These are phyloP conservation scores for Auanema sp. DNA, from an alignment of 2,888 invertebrate genomes.

Conservation along the genomic window DNA sequence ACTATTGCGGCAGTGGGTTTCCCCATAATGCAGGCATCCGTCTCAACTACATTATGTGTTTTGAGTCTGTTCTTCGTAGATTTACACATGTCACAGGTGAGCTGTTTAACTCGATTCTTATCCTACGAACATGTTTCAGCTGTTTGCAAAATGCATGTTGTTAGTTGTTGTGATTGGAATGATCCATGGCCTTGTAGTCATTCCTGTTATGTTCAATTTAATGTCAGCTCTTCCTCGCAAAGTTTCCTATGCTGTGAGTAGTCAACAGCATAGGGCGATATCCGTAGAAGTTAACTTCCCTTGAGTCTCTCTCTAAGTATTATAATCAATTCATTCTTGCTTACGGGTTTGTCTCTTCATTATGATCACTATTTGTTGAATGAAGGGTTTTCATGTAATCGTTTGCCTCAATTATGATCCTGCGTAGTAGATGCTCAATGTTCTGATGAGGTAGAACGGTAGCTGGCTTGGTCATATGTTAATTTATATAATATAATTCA, in stretches of 20 bases:
- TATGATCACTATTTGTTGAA: too few species aligned
- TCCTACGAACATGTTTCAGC: conserved; percentile 26
- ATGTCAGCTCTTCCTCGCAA: conserved; percentile 13
- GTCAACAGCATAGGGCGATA: too few species aligned
- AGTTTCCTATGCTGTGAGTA: background rate
- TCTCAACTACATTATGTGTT: conserved; percentile 60
- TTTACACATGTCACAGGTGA: conserved; percentile 60
- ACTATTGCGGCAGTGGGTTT: conserved; percentile 59
- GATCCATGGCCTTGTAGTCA: conserved; percentile 59
- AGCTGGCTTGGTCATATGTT: too few species aligned
- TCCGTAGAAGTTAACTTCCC: too few species aligned
- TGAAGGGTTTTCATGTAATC: too few species aligned
- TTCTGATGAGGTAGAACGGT: too few species aligned
- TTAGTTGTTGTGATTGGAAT: conserved; percentile 59
- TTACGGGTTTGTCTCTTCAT: too few species aligned
- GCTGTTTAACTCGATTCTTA: background rate
- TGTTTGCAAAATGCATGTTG: conserved; percentile 61
- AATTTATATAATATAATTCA: too few species aligned
- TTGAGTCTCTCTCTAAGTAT: too few species aligned
- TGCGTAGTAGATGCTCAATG: too few species aligned
- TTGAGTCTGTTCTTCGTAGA: conserved; percentile 55
- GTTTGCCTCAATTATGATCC: too few species aligned
- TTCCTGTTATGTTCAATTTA: conserved; percentile 57
- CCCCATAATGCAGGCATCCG: conserved; percentile 57
- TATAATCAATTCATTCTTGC: too few species aligned